Base-by-base conservation (phyloP, 2,797 vertebrate genomes). In the Nothura maculosa region DNA sequence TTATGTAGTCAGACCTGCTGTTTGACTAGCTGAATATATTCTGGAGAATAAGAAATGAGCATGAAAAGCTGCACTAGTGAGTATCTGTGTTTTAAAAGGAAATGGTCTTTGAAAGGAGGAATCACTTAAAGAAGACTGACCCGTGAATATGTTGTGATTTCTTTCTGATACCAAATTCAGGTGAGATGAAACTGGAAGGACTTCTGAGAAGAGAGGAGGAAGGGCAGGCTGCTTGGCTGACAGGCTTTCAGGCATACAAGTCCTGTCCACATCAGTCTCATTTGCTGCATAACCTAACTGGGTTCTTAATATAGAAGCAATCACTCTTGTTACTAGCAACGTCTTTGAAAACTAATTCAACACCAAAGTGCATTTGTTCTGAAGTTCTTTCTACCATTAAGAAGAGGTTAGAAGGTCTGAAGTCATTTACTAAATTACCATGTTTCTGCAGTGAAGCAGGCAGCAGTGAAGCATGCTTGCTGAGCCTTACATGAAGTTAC, bases 261-360 rank as follows among this genome's bases (percentile, higher is more conserved):
- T 92, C 67, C 87, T 93, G 95, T 94, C 76, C 76, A 4, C 91
- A 79, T 87, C 82, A 77, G 76, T 90, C 57, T 90, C 89, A 63
- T 68, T 70, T 52, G 63, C 75, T 95, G 93, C 68, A 95, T 95
- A 89, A 75, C 58, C 58, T 75, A 93, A 96, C 91, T 64, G 81
- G 93, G 90, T 86, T 95, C 87, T 97, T 96, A 95, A 96, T 95
- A 80, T 74, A 96, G 90, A 87, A 85, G 89, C 92, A 96, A 95
- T 92, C 94, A 74, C 91, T 97, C 92, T 57, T 95, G 81, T 93
- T 96, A 87, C 89, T 97, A 79, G 92, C 93, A 95, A 96, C 86
- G 70, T 89, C 89, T 96, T 95, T 96, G 73, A 96, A 96, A 97
- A 97, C 96, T 91, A 97, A 96, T 97, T 96, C 96, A 97, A 92